phyloP scores from a whole-genome alignment of 1,140 invertebrate species.

The Andricus grossulariae region DNA sequence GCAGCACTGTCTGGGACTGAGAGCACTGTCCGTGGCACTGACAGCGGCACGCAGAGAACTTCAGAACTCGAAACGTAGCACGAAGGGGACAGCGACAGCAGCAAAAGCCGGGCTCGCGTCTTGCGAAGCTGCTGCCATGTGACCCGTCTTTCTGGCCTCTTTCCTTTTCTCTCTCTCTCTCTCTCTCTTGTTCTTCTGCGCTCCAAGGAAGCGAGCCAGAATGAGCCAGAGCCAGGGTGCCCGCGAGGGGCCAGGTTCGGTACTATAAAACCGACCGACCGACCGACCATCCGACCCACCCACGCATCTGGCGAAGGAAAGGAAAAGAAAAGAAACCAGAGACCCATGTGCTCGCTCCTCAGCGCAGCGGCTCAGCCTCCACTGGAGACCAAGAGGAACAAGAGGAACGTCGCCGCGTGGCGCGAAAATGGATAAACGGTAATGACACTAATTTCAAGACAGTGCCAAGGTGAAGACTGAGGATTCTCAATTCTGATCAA shows the following conservation, averaged over 20 bases:
- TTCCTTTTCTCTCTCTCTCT: constrained; percentile 47
- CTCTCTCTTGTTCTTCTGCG: neutral
- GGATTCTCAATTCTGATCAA: too few relatives aligned
- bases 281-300: constrained; percentile 64
- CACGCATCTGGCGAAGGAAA: constrained; percentile 66
- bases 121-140: constrained; percentile 61
- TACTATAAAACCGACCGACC: constrained; percentile 44
- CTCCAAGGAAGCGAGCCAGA: constrained; percentile 1
- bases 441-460: constrained; percentile 20
- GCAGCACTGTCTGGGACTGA: neutral
- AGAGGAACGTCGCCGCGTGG: neutral
- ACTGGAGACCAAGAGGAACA: constrained; percentile 13
- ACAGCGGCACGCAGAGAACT: constrained; percentile 58
- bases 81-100: constrained; percentile 46
- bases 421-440: constrained; percentile 17
- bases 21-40: constrained; percentile 11
- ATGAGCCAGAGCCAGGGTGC: constrained; percentile 1
- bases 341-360: constrained; percentile 31
- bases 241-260: constrained; percentile 21
- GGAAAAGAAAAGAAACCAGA: constrained; percentile 48
- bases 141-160: constrained; percentile 63
- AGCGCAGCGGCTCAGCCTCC: neutral
- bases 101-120: constrained; percentile 51
- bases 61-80: constrained; percentile 56
- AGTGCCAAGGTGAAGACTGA: constrained; percentile 25